These are phyloP conservation scores for Harpagifer antarcticus DNA, from an alignment of 2,797 vertebrate genomes.

Conservation along the genomic window DNA sequence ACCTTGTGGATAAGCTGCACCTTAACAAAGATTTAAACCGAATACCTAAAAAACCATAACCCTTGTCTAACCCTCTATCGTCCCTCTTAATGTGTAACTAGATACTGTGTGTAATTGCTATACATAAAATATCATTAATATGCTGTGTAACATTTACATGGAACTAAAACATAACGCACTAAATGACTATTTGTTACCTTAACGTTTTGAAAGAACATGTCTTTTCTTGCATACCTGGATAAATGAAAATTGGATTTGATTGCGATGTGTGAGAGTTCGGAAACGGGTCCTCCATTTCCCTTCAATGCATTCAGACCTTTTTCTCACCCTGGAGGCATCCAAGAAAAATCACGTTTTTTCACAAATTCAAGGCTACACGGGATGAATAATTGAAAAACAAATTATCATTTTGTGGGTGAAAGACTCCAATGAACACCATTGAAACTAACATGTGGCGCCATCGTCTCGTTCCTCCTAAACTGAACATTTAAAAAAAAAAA, in stretches of 20 bases:
- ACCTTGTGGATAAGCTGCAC: constrained; percentile 81
- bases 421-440: constrained; percentile 14
- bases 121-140: constrained; percentile 64
- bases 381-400: too few species aligned
- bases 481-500: constrained; percentile 49
- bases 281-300: too few species aligned
- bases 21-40: constrained; percentile 82
- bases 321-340: too few species aligned
- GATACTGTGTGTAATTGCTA: constrained; percentile 79
- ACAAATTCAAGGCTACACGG: too few species aligned
- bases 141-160: constrained; percentile 60
- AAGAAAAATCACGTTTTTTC: too few species aligned
- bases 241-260: too few species aligned
- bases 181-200: too few species aligned
- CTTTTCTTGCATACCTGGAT: too few species aligned
- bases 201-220: too few species aligned
- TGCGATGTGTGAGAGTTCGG: too few species aligned
- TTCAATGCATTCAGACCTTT: too few species aligned
- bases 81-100: constrained; percentile 84
- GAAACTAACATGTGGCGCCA: constrained; percentile 50
- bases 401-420: too few species aligned
- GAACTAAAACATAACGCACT: neutral
- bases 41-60: constrained; percentile 88
- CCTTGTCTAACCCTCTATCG: constrained; percentile 88
- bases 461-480: constrained; percentile 45